Base-by-base conservation (phyloP, 2,113 vertebrate genomes). In the Lathamus discolor region DNA sequence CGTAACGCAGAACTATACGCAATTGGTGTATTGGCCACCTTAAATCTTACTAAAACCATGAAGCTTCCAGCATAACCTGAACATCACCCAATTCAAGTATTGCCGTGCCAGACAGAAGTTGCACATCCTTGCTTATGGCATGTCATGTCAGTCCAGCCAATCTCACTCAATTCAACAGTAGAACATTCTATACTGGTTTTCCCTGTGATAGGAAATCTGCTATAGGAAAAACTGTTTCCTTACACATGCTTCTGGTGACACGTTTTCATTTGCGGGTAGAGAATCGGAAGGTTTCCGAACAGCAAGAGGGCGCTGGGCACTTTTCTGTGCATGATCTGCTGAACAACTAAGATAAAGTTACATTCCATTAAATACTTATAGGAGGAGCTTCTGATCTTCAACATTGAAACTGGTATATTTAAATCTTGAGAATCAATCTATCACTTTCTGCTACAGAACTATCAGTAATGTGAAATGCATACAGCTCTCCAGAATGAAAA, bases 231-330 rank as follows among this genome's bases (percentile, higher is more conserved):
- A 67, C 0, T 31, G 82, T 64, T 46, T 79, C 86, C 98, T 98
- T 98, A 98, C 98, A 83, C 88, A 96, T 66, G 86, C 52, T 92
- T 93, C 97, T 59, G 97, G 94, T 31, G 95, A 74, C 4, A 93
- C 2, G 15, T 94, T 95, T 33, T 98, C 97, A 85, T 97, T 97
- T 4, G 95, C 84, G 23, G 85, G 19, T 27, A 88, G 69, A 61
- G 90, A 94, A 61, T 96, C 96, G 29, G 93, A 94, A 77, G 95
- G 77, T 79, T 97, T 94, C 61, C 74, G 93, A 90, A 95, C 61
- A 77, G 94, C 83, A 6, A 98, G 97, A 27, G 98, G 97, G 31
- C 33, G 59, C 9, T 48, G 91, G 62, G 59, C 31, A 61, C 70
- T 92, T 66, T 54, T 84, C 86, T 2, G 61, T 10, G 41, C 17